Conservation (phyloP, 2,113 vertebrate species). For the Leptosomus discolor region DNA sequence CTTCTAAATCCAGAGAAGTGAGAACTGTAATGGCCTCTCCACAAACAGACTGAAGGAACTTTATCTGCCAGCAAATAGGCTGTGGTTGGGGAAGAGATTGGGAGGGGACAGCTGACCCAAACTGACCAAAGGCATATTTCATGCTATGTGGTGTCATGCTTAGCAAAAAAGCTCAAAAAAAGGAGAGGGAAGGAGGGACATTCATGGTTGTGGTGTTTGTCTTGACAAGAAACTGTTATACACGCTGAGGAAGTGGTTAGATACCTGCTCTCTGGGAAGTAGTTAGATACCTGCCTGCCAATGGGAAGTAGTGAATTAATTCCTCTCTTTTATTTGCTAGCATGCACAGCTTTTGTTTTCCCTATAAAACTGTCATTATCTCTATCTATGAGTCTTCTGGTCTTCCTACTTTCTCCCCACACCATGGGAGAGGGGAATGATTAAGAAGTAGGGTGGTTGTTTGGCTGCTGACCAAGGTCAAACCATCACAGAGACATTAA, state of each 20-base stretch:
- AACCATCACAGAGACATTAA: not conserved
- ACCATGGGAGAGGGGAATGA: not conserved
- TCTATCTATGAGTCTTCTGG: not conserved
- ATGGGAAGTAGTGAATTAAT: not conserved
- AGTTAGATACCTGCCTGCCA: not conserved
- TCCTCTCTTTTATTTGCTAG: not conserved
- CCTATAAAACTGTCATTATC: not conserved
- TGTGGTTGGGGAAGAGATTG: not conserved
- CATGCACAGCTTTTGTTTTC: not conserved
- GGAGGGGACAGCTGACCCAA: not conserved
- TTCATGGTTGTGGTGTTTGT: not conserved
- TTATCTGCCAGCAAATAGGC: not conserved
- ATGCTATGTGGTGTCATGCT: rapidly evolving
- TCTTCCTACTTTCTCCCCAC: not conserved
- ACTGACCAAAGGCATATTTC: not conserved
- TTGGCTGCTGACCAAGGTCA: not conserved
- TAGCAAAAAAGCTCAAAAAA: not conserved
- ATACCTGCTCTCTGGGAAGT: not conserved
- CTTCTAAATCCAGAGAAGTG: not conserved
- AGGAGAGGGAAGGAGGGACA: not conserved
- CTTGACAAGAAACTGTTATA: not conserved
- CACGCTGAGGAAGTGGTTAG: not conserved
- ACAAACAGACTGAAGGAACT: not conserved
- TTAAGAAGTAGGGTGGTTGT: not conserved
- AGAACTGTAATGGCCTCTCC: not conserved